A percentile compares a stretch with the other conserved stretches of the same genome.
Conservation (phyloP, 2,113 vertebrate genomes). For the Fulmarus glacialis region DNA sequence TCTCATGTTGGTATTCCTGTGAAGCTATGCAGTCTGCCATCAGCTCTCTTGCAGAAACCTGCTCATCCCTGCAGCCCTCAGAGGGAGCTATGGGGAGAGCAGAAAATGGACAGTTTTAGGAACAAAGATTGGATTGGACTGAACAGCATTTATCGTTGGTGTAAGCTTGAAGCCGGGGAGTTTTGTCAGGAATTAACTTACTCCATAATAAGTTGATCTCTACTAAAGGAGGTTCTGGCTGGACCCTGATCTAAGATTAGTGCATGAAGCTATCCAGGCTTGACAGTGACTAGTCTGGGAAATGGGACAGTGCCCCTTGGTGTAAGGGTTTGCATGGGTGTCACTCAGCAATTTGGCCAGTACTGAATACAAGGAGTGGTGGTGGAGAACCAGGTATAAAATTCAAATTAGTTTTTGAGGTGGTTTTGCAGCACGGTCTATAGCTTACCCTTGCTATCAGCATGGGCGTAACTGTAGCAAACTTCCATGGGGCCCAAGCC, state of each 20-base stretch:
- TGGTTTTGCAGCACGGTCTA: not conserved
- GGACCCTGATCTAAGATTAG: not conserved
- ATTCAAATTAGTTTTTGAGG: not conserved
- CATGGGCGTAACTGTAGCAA: not conserved
- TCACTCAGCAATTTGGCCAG: not conserved
- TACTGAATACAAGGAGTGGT: not conserved
- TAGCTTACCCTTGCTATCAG: not conserved
- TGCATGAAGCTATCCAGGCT: not conserved
- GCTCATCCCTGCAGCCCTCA: not conserved
- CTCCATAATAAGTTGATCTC: not conserved
- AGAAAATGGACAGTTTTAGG: not conserved
- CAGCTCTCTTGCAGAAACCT: not conserved
- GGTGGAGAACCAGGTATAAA: not conserved
- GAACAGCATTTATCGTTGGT: not conserved
- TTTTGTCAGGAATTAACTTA: not conserved
- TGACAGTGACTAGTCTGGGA: accelerated
- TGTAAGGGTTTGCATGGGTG: not conserved
- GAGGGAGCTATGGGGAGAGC: not conserved
- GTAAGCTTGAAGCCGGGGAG: not conserved
- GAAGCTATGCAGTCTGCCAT: not conserved
- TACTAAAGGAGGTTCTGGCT: not conserved
- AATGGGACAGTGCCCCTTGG: not conserved
- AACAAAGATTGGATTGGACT: not conserved
- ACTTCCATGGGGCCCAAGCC: not conserved
- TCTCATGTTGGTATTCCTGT: not conserved